A percentile compares a stretch with the other conserved stretches of the same genome.
Conservation (phyloP, 2,888 invertebrate genomes). For the Limnephilus lunatus region DNA sequence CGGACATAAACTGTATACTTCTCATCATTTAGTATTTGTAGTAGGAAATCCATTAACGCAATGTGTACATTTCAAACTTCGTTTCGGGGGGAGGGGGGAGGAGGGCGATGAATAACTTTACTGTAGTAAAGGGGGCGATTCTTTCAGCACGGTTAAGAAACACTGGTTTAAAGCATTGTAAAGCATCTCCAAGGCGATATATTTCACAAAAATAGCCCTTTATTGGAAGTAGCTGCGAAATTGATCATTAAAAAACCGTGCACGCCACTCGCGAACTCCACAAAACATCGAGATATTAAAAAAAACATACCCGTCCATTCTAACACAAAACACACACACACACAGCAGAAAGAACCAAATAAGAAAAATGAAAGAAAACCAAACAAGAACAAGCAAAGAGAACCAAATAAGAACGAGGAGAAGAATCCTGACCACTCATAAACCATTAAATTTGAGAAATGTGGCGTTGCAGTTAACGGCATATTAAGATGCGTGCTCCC, state of each 20-base stretch:
- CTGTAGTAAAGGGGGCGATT: no score
- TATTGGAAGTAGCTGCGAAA: not conserved
- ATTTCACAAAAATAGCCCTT: not conserved
- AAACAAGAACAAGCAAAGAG: not conserved
- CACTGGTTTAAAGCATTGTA: no score
- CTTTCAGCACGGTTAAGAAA: no score
- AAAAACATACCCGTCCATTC: not conserved
- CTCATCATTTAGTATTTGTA: no score
- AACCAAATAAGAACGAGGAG: not conserved
- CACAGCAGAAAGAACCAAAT: not conserved
- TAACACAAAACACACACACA: not conserved
- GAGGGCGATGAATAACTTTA: no score
- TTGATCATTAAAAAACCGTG: not conserved
- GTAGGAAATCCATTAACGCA: no score
- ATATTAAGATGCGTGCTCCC: conserved; percentile 7
- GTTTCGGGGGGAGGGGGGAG: no score
- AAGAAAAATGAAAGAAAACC: not conserved
- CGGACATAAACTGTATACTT: no score
- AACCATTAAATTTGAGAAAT: conserved; percentile 29
- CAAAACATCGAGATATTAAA: not conserved
- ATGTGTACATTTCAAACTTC: no score
- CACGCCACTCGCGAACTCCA: not conserved
- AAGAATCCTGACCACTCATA: conserved; percentile 13
- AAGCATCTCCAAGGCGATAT: not conserved
- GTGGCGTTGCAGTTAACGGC: conserved; percentile 29